phyloP scores from a whole-genome alignment of 2,113 vertebrate species.

The Pelecanoides urinatrix region DNA sequence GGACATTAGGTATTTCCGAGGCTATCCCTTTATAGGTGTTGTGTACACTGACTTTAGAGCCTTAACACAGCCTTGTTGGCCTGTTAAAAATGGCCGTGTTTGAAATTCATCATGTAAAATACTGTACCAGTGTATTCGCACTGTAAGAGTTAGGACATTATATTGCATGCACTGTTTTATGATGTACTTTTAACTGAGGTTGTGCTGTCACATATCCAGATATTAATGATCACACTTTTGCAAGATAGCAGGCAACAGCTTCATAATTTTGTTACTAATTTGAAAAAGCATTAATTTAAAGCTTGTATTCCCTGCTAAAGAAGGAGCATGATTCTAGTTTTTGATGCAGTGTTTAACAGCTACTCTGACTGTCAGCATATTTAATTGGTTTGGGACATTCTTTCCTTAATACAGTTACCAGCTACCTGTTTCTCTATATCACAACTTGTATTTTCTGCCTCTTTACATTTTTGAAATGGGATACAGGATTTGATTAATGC shows the following conservation, averaged over 20 bases:
- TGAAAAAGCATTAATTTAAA: not conserved
- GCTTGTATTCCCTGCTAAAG: not conserved
- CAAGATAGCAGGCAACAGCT: not conserved
- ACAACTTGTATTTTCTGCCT: not conserved
- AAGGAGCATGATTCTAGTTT: not conserved
- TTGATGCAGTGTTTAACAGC: not conserved
- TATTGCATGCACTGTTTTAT: not conserved
- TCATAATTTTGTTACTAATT: slow-evolving; percentile 1
- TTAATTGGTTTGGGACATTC: not conserved
- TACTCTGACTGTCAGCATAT: not conserved
- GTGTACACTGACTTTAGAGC: not conserved
- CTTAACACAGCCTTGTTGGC: not conserved
- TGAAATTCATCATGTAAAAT: not conserved
- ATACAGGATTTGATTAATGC: not conserved
- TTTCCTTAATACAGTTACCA: not conserved
- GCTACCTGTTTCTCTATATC: not conserved
- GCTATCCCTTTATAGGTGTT: not conserved
- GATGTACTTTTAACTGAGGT: not conserved
- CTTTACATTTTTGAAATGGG: not conserved
- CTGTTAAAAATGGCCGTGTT: not conserved
- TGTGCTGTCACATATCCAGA: not conserved
- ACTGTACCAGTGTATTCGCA: not conserved
- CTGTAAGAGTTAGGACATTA: not conserved
- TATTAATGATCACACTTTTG: not conserved
- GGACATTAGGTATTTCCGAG: not conserved